These are phyloP conservation scores for Apodemia hepburni DNA, from an alignment of 2,888 invertebrate genomes.

Conservation along the genomic window DNA sequence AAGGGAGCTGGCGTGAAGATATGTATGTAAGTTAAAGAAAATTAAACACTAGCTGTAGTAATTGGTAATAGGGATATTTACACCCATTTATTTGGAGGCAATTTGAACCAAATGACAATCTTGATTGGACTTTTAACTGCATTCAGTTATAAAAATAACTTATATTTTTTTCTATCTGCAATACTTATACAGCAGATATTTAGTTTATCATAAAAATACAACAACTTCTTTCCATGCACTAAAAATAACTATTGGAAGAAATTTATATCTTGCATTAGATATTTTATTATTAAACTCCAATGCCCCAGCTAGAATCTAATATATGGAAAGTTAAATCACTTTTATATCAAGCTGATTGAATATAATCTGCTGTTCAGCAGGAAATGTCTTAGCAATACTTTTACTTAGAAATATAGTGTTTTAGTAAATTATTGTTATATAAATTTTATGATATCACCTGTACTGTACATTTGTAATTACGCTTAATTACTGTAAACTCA, in stretches of 20 bases:
- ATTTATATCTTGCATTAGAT: too few species aligned
- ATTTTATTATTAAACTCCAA: not conserved
- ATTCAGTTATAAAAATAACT: not conserved
- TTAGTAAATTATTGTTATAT: conserved; percentile 9
- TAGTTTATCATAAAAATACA: too few species aligned
- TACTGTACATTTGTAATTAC: conserved; percentile 18
- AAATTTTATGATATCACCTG: conserved; percentile 13
- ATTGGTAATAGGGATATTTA: too few species aligned
- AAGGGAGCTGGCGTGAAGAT: too few species aligned
- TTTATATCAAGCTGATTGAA: not conserved
- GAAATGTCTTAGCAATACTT: conserved; percentile 22
- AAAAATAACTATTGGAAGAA: too few species aligned
- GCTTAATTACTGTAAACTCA: conserved; percentile 17
- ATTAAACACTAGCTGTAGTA: conserved; percentile 22
- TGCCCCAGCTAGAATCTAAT: not conserved
- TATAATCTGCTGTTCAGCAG: conserved; percentile 18
- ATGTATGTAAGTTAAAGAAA: too few species aligned
- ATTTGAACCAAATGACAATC: too few species aligned
- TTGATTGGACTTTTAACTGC: not conserved
- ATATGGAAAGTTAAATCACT: not conserved
- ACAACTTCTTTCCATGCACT: too few species aligned
- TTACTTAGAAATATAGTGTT: conserved; percentile 7
- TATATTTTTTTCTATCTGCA: not conserved
- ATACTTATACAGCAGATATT: too few species aligned
- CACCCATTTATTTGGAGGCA: too few species aligned